Evolutionary conservation across 1,140 invertebrate species (phyloP), one percentile per base, ranked within the genome.

Genomic region (Drosophila pseudoananassae): DNA sequence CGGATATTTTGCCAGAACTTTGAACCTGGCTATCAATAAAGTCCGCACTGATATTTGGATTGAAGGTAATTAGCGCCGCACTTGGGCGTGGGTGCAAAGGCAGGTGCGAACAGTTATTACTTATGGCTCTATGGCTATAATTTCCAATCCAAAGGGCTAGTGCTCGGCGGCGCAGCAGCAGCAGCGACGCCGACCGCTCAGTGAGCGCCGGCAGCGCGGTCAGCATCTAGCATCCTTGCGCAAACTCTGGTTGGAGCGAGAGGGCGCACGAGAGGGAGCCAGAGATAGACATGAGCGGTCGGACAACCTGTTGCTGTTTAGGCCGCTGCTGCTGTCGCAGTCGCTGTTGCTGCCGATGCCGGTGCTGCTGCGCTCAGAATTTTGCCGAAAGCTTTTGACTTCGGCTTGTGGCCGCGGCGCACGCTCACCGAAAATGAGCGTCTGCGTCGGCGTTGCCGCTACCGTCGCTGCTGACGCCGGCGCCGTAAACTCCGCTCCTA

Each of bases 41-140:
- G 27, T n/a, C 54, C 71, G 38, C 10, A 40, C 2, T 51, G 60
- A 36, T 59, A 36, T 43, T 45, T 36, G 17, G 58, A 64, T 64
- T 51, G 58, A 25, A 57, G 25, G 40, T 56, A 74, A 58, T 81
- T 70, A 77, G 36, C 66, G 52, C 46, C 68, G 68, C 64, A 59
- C 73, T 73, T 70, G 60, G 54, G 46, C 40, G 84, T 84, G 53
- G 82, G 82, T 85, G 81, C 65, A 74, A 85, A 84, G 59, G 56
- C 61, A 31, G 56, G 23, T 60, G 61, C 31, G 23, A 65, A 23
- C 17, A 17, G 7, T 4, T 45, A 8, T 15, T 9, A 17, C 14
- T 40, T 17, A 17, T 59, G 47, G 43, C 43, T 43, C 49, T 20
- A 43, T 59, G 47, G 56, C 43, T 43, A 54, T 20, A 43, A 52